A percentile compares a stretch with the other conserved stretches of the same genome.
Conservation (phyloP, 2,797 vertebrate species). For the Heteromormyrus szaboi region DNA sequence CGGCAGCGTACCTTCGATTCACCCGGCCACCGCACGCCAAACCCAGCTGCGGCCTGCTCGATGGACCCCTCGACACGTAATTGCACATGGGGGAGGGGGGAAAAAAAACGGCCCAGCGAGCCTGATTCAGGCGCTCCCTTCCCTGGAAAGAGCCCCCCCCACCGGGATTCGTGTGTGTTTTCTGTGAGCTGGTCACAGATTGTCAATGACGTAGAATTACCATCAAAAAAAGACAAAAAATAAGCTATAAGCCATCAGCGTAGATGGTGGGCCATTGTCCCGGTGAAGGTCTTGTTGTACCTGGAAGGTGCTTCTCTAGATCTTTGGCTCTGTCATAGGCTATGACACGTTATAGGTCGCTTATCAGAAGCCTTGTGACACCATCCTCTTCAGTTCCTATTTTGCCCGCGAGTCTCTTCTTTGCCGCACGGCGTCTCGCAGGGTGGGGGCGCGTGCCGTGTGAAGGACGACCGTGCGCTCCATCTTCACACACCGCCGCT, state of each 20-base stretch:
- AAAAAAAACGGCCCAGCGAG: constrained; percentile 24
- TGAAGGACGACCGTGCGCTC: not conserved
- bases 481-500: not conserved
- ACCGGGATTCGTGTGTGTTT: not conserved
- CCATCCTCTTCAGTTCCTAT: not conserved
- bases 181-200: not conserved
- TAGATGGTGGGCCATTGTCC: not conserved
- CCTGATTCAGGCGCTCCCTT: not conserved
- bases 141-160: not conserved
- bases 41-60: constrained; percentile 53
- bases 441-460: not conserved
- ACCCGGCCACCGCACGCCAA: constrained; percentile 46
- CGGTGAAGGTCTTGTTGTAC: not conserved
- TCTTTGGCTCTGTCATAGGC: not conserved
- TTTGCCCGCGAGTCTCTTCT: not conserved
- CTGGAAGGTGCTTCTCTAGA: not conserved
- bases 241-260: not conserved
- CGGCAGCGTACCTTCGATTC: constrained; percentile 63
- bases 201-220: not conserved
- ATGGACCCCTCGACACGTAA: constrained; percentile 60
- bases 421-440: not conserved
- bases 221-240: not conserved
- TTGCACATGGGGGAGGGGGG: constrained; percentile 51
- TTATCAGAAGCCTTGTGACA: not conserved
- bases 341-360: not conserved